Percentiles rank a stretch among this genome's conserved stretches.
Conservation (phyloP, 1,140 invertebrate species). For the Heterodera carotae region DNA sequence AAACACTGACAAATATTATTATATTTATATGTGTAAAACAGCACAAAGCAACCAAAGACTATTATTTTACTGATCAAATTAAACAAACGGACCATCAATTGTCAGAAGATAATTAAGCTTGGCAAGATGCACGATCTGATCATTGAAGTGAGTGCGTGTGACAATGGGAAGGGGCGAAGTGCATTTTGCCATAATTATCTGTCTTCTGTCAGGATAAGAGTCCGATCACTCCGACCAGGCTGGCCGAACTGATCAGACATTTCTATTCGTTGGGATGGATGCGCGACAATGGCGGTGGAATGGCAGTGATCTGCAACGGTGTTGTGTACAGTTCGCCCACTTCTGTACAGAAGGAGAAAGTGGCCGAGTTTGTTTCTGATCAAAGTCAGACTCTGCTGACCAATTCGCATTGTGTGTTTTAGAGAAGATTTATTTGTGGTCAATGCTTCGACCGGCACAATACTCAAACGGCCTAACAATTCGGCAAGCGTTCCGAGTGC, state of each 20-base stretch:
- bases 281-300: slow-evolving; percentile 79
- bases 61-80: too few species aligned
- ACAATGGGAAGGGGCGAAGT: too few species aligned
- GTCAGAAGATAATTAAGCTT: too few species aligned
- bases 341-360: slow-evolving; percentile 89
- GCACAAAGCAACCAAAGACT: too few species aligned
- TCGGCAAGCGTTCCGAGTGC: slow-evolving; percentile 16
- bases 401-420: slow-evolving; percentile 8
- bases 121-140: too few species aligned
- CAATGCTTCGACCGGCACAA: slow-evolving; percentile 56
- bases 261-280: slow-evolving; percentile 33
- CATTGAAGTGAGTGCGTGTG: slow-evolving; percentile 93
- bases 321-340: slow-evolving; percentile 94
- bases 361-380: slow-evolving; percentile 46
- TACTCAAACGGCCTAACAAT: slow-evolving; percentile 19
- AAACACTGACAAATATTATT: too few species aligned
- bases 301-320: slow-evolving; percentile 77
- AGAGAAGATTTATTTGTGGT: slow-evolving; percentile 29
- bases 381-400: neutral
- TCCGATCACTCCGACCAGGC: slow-evolving; percentile 22
- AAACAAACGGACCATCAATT: too few species aligned
- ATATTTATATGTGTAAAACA: too few species aligned
- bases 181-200: too few species aligned
- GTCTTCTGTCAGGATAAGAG: slow-evolving; percentile 15
- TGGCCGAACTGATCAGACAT: slow-evolving; percentile 31